Base-by-base conservation (phyloP, 2,888 invertebrate species). In the Adelognathus sp. region DNA sequence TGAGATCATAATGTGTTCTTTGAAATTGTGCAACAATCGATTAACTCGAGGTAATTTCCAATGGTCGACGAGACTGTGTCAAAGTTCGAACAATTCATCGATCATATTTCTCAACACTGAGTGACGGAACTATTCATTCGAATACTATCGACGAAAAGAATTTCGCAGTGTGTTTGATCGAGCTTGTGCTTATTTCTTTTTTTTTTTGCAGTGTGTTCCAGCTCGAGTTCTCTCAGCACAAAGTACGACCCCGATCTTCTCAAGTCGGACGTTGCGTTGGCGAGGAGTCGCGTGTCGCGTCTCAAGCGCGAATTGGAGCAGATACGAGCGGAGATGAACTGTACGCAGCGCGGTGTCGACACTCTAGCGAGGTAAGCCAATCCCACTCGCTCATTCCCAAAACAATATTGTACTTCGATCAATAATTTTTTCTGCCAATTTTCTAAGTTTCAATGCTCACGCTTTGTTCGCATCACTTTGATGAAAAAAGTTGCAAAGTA, bases 221-320 rank as follows among this genome's bases (percentile, higher is more conserved):
- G 97, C 86, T 95, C 95, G 71, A 96, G 97, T 88, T 96, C 96
- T 79, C 95, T 97, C 79, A 97, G 97, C 89, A 97, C 97, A 74
- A 96, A 98, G 89, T 98, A 98, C 91, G 98, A 99, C 92, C 98
- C 98, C 41, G 98, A 99, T 89, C 93, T 98, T 76, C 93, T 99
- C 76, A 96, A 98, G 90, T 96, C 97, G 36, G 98, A 99, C 91
- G 97, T 99, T 82, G 96, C 96, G 80, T 93, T 97, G 90, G 98
- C 98, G 54, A 95, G 96, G 88, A 97, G 96, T 83, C 93, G 98
- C 61, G 98, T 99, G 18, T 96, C 97, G 52, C 94, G 97, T 88
- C 93, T 99, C 72, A 96, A 97, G 90, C 95, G 96, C 85, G 98
- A 99, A 92, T 92, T 98, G 87, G 95, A 97, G 88, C 97, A 98